Evolutionary conservation across 2,888 invertebrate species (phyloP).

Genomic region (Ischnus inquisitorius): DNA sequence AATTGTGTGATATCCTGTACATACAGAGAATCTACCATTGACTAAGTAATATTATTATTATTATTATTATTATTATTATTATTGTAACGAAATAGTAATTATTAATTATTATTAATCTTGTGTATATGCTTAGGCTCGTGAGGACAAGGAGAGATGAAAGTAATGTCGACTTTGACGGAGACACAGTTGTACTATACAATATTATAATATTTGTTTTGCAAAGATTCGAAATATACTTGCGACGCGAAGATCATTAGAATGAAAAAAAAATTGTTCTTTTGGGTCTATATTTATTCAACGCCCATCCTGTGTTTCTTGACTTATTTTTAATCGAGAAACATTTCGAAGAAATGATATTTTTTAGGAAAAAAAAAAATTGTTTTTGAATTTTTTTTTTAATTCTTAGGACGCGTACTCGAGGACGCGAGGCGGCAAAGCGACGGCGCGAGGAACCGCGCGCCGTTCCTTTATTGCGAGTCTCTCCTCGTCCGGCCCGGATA

Average conservation of each 20-base stretch:
- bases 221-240: conserved; percentile 82
- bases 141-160: conserved; percentile 54
- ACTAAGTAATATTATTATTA: conserved; percentile 79
- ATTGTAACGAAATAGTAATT: conserved; percentile 76
- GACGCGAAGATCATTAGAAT: conserved; percentile 73
- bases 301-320: neutral
- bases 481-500: conserved; percentile 71
- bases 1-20: conserved; percentile 83
- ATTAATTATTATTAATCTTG: conserved; percentile 70
- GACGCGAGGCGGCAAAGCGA: conserved; percentile 24
- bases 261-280: conserved; percentile 38
- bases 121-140: conserved; percentile 79
- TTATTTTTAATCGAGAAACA: neutral
- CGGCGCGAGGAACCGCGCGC: conserved; percentile 51
- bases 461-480: conserved; percentile 59
- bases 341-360: conserved; percentile 21
- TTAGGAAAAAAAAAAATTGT: conserved; percentile 54
- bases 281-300: neutral
- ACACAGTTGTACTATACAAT: conserved; percentile 75
- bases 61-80: conserved; percentile 76
- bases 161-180: conserved; percentile 56
- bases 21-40: conserved; percentile 76
- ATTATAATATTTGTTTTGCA: conserved; percentile 81
- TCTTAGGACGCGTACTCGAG: conserved; percentile 17
- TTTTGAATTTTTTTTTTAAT: conserved; percentile 47